Percentiles rank a stretch among this genome's conserved stretches.
Evolutionary conservation across 2,113 vertebrate species (phyloP).

Genomic region (Ginglymostoma cirratum): DNA sequence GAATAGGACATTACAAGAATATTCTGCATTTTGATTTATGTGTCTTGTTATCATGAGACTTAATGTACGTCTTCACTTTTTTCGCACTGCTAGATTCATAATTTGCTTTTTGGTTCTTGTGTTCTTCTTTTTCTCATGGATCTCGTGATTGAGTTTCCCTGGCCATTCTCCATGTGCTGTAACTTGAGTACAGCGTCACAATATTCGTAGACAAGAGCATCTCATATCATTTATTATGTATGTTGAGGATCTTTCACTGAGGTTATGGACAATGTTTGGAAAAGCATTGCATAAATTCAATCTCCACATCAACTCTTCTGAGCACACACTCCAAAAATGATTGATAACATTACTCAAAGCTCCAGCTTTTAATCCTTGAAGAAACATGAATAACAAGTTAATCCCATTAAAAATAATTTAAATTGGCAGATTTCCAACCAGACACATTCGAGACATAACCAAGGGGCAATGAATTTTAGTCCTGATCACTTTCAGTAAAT

Average conservation of each 20-base stretch:
- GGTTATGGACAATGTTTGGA: not conserved
- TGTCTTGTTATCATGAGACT: not conserved
- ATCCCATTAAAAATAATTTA: not conserved
- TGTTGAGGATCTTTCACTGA: not conserved
- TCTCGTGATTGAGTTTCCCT: not conserved
- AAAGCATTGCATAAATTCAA: not conserved
- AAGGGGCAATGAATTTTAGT: not conserved
- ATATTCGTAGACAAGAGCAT: not conserved
- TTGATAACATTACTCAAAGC: not conserved
- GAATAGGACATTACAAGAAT: not conserved
- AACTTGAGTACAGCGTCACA: not conserved
- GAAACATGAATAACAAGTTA: not conserved
- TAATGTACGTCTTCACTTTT: not conserved
- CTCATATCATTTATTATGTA: not conserved
- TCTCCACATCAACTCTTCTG: not conserved
- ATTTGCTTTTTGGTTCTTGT: not conserved
- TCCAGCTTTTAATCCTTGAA: constrained; percentile 15
- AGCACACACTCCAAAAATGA: not conserved
- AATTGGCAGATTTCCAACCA: not conserved
- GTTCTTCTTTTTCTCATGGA: not conserved
- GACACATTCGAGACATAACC: not conserved
- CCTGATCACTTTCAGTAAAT: not conserved
- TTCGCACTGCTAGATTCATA: not conserved
- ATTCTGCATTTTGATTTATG: not conserved
- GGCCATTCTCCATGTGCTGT: not conserved